Evolutionary conservation across 2,113 vertebrate genomes (phyloP).

Genomic region (Gasterosteus nipponicus): DNA sequence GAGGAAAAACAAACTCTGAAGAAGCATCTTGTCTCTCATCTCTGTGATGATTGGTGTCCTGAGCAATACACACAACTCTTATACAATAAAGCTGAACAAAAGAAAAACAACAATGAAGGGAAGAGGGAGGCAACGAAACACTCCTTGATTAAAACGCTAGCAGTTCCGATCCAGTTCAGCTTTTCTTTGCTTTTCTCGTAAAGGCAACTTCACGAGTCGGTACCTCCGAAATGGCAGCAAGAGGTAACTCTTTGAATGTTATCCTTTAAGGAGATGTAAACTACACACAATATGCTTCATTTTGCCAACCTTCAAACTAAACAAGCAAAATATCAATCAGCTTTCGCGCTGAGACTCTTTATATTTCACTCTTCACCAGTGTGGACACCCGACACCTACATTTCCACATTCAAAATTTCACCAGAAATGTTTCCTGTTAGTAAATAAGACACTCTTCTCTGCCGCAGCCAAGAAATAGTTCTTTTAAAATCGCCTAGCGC

Average conservation of each 20-base stretch:
- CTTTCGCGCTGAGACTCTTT: slow-evolving; percentile 23
- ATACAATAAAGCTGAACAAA: slow-evolving; percentile 29
- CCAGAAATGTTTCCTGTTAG: neutral
- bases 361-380: slow-evolving; percentile 24
- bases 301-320: slow-evolving; percentile 12
- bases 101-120: neutral
- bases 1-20: slow-evolving; percentile 33
- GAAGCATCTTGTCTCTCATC: slow-evolving; percentile 30
- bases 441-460: slow-evolving; percentile 20
- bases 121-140: slow-evolving; percentile 17
- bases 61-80: slow-evolving; percentile 56
- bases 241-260: slow-evolving; percentile 19
- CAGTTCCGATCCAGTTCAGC: slow-evolving; percentile 28
- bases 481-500: slow-evolving; percentile 29
- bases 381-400: slow-evolving; percentile 9
- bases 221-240: slow-evolving; percentile 53
- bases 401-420: slow-evolving; percentile 19
- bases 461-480: neutral
- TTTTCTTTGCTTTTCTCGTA: slow-evolving; percentile 15
- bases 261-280: slow-evolving; percentile 36
- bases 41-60: slow-evolving; percentile 51
- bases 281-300: slow-evolving; percentile 18
- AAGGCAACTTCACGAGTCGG: slow-evolving; percentile 34
- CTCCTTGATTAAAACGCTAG: slow-evolving; percentile 33
- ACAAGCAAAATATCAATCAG: slow-evolving; percentile 19